Base-by-base conservation (phyloP, 2,797 vertebrate species). In the Pempheris klunzingeri region DNA sequence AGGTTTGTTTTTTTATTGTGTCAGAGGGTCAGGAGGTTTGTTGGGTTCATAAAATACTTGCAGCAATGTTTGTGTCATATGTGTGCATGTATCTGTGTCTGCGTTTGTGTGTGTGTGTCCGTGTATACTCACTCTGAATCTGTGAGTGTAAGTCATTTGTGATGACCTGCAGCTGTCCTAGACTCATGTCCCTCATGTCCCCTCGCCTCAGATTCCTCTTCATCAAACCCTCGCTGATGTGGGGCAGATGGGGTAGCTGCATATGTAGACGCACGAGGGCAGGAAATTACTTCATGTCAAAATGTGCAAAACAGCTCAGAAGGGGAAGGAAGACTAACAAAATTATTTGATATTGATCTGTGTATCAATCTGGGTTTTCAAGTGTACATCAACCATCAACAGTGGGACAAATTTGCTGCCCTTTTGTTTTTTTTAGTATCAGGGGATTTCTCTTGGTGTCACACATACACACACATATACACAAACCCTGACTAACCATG, bases 91-190 rank as follows among this genome's bases (percentile, higher is more conserved):
- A 22, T 20, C 6, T 52, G 20, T 14, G 22, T 43, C 34, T 55
- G 7, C 32, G 14, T 55, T 22, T 49, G 13, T 4, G 15, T 26
- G 2, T n/a, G 20, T 54, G 24, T 65, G 55, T 41, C 50, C 8
- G n/a, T n/a, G n/a, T n/a, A n/a, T n/a, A 87, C 96, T 97, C 92
- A 99, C 98, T 97, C 92, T 99, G 97, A 85, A 98, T 98, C 92
- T 99, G 98, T 65, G 98, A 97, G 90, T 99, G 98, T 20, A 99
- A 94, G 83, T 98, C 97, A n/a, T 99, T 99, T 82, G 97, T 97
- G 80, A 99, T 99, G 91, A 98, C 97, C 82, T 98, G 97, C 58
- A 99, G 95, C 92, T 99, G 98, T 76, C 98, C 98, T 0, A 98
- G 93, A 72, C 96, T 99, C 97, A 99, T 99, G 87, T 97, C 94